Evolutionary conservation across 2,888 invertebrate species (phyloP).

Genomic region (Drosophila suboccidentalis): DNA sequence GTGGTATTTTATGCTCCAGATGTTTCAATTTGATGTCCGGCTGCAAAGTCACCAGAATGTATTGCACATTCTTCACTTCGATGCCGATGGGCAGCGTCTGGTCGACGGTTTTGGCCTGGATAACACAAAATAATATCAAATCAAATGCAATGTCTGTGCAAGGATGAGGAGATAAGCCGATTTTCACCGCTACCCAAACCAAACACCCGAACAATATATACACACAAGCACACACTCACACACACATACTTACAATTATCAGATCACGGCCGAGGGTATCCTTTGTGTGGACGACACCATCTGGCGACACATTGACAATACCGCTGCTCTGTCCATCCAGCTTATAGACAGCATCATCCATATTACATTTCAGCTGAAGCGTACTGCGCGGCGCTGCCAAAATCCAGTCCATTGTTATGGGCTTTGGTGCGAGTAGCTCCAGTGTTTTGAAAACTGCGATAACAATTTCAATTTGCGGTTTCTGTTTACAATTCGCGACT

Average conservation of each 20-base stretch:
- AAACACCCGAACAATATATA: constrained; percentile 7
- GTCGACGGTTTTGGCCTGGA: constrained; percentile 88
- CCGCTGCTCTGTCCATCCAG: constrained; percentile 83
- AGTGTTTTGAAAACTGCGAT: constrained; percentile 88
- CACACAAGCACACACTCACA: constrained; percentile 2
- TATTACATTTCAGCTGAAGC: constrained; percentile 89
- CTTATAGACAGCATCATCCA: constrained; percentile 86
- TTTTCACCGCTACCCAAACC: constrained; percentile 36
- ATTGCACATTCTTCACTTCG: constrained; percentile 87
- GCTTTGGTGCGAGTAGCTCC: constrained; percentile 87
- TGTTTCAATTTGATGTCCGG: constrained; percentile 84
- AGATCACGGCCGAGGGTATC: constrained; percentile 87
- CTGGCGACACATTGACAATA: constrained; percentile 86
- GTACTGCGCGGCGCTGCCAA: constrained; percentile 90
- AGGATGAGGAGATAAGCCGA: constrained; percentile 38
- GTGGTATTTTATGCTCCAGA: constrained; percentile 84
- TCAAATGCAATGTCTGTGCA: constrained; percentile 2
- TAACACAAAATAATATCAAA: constrained; percentile 20
- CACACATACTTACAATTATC: constrained; percentile 86
- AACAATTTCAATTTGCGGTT: constrained; percentile 57
- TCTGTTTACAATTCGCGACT: constrained; percentile 5
- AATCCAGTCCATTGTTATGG: constrained; percentile 86
- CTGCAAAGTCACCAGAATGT: constrained; percentile 84
- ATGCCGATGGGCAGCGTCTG: constrained; percentile 88
- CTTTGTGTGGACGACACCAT: constrained; percentile 87